A percentile compares a stretch with the other conserved stretches of the same genome.
phyloP scores from a whole-genome alignment of 1,140 invertebrate species.

The Procambarus virginalis region DNA sequence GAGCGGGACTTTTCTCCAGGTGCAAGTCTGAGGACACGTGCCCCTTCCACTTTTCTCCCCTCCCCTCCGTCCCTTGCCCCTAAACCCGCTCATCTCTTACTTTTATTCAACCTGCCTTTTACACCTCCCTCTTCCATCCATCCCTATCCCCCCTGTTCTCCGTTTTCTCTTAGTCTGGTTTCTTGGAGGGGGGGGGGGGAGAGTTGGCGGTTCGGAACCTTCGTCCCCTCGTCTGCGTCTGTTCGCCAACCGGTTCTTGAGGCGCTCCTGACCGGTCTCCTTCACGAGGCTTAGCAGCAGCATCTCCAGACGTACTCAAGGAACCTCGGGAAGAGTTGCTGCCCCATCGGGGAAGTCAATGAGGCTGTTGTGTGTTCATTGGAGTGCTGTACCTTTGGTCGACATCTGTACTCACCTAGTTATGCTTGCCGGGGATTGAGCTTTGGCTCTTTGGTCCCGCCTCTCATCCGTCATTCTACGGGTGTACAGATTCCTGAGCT shows the following conservation, averaged over 20 bases:
- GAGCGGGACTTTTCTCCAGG: slow-evolving; percentile 48
- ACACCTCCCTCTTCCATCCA: slow-evolving; percentile 10
- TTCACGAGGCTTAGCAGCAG: slow-evolving; percentile 28
- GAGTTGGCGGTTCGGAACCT: background rate
- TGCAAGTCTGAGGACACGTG: slow-evolving; percentile 61
- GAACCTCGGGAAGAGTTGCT: too few relatives aligned
- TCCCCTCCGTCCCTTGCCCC: slow-evolving; percentile 24
- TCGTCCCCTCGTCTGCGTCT: slow-evolving; percentile 21
- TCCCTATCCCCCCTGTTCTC: slow-evolving; percentile 2
- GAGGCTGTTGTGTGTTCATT: too few relatives aligned
- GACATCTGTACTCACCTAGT: too few relatives aligned
- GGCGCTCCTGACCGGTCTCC: slow-evolving; percentile 34
- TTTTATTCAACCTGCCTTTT: slow-evolving; percentile 53
- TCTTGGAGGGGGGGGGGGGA: too few relatives aligned
- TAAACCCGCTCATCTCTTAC: slow-evolving; percentile 45
- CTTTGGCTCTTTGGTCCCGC: too few relatives aligned
- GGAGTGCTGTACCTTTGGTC: too few relatives aligned
- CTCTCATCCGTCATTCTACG: too few relatives aligned
- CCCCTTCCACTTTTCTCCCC: slow-evolving; percentile 23
- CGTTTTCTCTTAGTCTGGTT: slow-evolving; percentile 20
- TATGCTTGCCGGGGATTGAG: too few relatives aligned
- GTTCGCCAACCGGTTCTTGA: slow-evolving; percentile 30
- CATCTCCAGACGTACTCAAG: background rate
- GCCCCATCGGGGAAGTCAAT: too few relatives aligned
- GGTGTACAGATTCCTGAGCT: too few relatives aligned